Evolutionary conservation across 2,888 invertebrate genomes (phyloP).

Genomic region (Drosophila prolongata): DNA sequence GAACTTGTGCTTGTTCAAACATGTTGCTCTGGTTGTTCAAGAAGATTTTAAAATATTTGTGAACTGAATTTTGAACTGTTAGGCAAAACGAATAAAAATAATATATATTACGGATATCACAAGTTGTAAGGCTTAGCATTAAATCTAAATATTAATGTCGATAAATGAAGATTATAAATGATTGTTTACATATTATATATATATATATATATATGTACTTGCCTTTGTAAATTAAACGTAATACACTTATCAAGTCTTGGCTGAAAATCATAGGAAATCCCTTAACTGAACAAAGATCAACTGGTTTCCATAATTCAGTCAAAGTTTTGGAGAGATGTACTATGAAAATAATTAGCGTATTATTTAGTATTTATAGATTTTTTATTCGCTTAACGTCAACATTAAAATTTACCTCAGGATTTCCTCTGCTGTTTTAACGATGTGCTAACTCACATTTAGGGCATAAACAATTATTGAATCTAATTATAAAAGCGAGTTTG

Average conservation of each 20-base stretch:
- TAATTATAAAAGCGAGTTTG: slow-evolving; percentile 24
- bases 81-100: too few species aligned
- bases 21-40: neutral
- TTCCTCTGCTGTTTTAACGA: slow-evolving; percentile 18
- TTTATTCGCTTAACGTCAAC: neutral
- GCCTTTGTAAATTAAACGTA: neutral
- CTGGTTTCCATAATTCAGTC: slow-evolving; percentile 5
- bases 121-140: too few species aligned
- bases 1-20: neutral
- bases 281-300: neutral
- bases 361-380: neutral
- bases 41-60: too few species aligned
- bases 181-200: neutral
- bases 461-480: slow-evolving; percentile 24
- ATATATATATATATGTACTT: too few species aligned
- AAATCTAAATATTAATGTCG: too few species aligned
- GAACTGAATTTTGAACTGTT: too few species aligned
- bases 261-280: neutral
- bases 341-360: slow-evolving; percentile 2
- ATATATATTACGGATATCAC: too few species aligned
- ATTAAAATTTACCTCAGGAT: neutral
- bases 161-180: too few species aligned
- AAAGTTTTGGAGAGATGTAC: slow-evolving; percentile 2
- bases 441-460: slow-evolving; percentile 39
- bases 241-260: neutral